These are phyloP conservation scores for Triplophysa tibetana DNA, from an alignment of 2,113 vertebrate species.

Conservation along the genomic window DNA sequence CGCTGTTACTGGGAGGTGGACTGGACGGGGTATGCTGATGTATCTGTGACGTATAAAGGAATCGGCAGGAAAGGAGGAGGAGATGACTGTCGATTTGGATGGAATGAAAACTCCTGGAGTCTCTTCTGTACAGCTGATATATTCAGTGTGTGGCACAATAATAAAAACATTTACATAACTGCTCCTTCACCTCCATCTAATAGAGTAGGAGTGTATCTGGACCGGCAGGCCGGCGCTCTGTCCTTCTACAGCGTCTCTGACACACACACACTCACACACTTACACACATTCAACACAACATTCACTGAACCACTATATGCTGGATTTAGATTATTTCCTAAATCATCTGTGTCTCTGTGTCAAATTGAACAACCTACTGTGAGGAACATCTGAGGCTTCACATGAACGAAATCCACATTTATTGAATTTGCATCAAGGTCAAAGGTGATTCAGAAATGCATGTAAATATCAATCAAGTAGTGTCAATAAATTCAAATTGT, in stretches of 20 bases:
- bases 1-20: not conserved
- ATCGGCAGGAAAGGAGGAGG: no score
- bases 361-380: no score
- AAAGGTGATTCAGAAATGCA: no score
- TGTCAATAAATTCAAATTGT: no score
- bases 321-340: not conserved
- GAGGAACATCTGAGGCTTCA: no score
- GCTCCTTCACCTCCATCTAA: not conserved
- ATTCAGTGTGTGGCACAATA: conserved; percentile 2
- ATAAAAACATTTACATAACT: not conserved
- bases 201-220: not conserved
- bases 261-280: conserved; percentile 2
- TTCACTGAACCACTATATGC: not conserved
- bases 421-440: no score
- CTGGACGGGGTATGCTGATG: not conserved
- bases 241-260: not conserved
- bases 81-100: no score
- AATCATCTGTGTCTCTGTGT: not conserved
- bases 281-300: conserved; percentile 4
- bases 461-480: no score
- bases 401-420: no score
- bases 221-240: not conserved
- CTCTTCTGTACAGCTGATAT: not conserved
- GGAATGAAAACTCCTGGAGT: not conserved
- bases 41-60: not conserved